phyloP scores from a whole-genome alignment of 2,888 invertebrate genomes.

The Macrophya annulata region DNA sequence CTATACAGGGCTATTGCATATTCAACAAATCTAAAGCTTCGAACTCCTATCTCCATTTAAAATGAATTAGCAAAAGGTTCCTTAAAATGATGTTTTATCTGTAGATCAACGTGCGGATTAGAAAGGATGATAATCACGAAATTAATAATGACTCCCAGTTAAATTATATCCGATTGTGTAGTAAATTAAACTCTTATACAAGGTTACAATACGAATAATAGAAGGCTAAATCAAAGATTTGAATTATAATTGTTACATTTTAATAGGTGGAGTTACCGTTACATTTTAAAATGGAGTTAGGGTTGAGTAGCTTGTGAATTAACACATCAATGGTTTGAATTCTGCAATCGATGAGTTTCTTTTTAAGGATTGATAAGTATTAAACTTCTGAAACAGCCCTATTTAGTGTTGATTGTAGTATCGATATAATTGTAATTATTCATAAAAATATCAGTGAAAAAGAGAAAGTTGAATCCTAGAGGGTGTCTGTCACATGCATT shows the following conservation, averaged over 20 bases:
- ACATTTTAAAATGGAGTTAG: background rate
- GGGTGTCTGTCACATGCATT: constrained; percentile 76
- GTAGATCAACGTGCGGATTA: background rate
- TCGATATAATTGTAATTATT: constrained; percentile 51
- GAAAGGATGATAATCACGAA: background rate
- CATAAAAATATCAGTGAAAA: constrained; percentile 70
- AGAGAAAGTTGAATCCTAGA: constrained; percentile 76
- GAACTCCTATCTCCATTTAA: background rate
- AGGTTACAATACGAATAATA: background rate
- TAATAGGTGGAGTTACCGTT: too few species aligned
- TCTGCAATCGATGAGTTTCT: background rate
- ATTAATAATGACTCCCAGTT: background rate
- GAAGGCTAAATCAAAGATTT: background rate
- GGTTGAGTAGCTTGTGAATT: background rate
- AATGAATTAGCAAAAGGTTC: background rate
- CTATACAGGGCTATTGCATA: constrained; percentile 34
- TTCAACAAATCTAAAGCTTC: constrained; percentile 17
- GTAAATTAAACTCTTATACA: too few species aligned
- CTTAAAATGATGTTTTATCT: background rate
- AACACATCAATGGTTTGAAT: background rate
- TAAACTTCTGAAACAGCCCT: constrained; percentile 40
- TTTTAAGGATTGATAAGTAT: background rate
- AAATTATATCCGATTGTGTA: background rate
- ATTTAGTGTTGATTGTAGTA: constrained; percentile 41
- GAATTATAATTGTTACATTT: background rate